A percentile compares a stretch with the other conserved stretches of the same genome.
These are phyloP conservation scores for Nothocercus julius DNA, from an alignment of 2,113 vertebrate species.

Conservation along the genomic window DNA sequence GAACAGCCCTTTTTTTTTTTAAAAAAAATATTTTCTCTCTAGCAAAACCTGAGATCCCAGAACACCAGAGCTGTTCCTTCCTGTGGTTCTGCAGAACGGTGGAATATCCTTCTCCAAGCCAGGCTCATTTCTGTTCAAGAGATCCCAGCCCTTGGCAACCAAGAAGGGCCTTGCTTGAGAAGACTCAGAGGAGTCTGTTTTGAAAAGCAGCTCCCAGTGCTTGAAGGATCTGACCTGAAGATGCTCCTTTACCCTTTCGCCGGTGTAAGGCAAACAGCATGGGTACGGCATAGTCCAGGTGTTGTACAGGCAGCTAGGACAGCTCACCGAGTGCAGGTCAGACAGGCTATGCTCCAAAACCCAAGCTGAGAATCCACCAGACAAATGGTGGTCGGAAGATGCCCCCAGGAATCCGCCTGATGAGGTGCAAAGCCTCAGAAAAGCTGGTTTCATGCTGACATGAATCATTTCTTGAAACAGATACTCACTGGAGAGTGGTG, in stretches of 20 bases:
- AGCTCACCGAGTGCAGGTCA: neutral
- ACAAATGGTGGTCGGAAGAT: no score
- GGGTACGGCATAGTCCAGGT: accelerated
- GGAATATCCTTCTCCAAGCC: neutral
- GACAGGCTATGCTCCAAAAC: neutral
- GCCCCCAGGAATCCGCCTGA: no score
- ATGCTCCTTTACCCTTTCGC: neutral
- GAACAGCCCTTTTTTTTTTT: neutral
- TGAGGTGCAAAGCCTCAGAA: no score
- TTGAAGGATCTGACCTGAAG: neutral
- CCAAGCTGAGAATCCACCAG: no score
- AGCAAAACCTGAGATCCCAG: neutral
- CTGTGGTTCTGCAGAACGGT: accelerated
- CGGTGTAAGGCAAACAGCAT: accelerated
- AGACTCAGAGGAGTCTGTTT: neutral
- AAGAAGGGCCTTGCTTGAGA: neutral
- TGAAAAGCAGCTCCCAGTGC: neutral
- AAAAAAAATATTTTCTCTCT: neutral
- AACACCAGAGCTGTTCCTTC: neutral
- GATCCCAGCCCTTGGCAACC: neutral
- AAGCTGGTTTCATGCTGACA: no score
- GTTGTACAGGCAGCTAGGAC: neutral
- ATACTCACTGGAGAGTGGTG: neutral
- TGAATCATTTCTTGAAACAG: neutral
- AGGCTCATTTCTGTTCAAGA: neutral